phyloP scores from a whole-genome alignment of 2,888 invertebrate genomes.

The Drosophila rellima region DNA sequence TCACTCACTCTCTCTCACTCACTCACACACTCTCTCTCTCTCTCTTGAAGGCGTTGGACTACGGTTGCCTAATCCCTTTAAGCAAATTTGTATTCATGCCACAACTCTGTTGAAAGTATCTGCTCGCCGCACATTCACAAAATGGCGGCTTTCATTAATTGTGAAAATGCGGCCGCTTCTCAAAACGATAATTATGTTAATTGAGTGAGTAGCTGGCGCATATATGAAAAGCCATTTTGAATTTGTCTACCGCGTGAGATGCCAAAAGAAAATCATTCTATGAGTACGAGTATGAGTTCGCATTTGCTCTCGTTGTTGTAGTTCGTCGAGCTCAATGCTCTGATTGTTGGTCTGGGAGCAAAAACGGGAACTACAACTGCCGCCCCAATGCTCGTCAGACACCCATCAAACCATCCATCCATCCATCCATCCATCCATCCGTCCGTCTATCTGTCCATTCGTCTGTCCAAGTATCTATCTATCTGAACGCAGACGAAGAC shows the following conservation, averaged over 20 bases:
- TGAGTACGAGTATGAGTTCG: neutral
- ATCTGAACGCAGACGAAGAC: slow-evolving; percentile 44
- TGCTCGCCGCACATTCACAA: slow-evolving; percentile 35
- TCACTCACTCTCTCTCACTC: neutral
- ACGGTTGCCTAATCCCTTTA: slow-evolving; percentile 56
- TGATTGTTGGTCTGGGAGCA: slow-evolving; percentile 1
- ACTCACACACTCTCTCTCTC: neutral
- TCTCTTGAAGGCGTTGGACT: slow-evolving; percentile 46
- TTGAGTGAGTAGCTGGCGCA: slow-evolving; percentile 51
- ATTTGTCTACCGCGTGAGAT: slow-evolving; percentile 42
- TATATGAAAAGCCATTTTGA: slow-evolving; percentile 69
- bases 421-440: slow-evolving; percentile 19
- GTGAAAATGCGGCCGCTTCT: slow-evolving; percentile 61
- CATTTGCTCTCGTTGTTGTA: neutral
- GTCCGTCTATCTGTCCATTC: slow-evolving; percentile 20
- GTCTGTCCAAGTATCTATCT: slow-evolving; percentile 30
- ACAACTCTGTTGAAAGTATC: slow-evolving; percentile 6
- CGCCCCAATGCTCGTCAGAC: slow-evolving; percentile 36
- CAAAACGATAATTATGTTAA: slow-evolving; percentile 72
- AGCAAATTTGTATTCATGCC: slow-evolving; percentile 28
- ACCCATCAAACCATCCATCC: slow-evolving; percentile 34
- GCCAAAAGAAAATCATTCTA: slow-evolving; percentile 51
- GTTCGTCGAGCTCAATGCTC: slow-evolving; percentile 4
- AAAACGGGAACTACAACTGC: slow-evolving; percentile 15
- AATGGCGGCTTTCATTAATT: slow-evolving; percentile 76